phyloP scores from a whole-genome alignment of 2,113 vertebrate genomes.

The mouse (Mus musculus) region DNA sequence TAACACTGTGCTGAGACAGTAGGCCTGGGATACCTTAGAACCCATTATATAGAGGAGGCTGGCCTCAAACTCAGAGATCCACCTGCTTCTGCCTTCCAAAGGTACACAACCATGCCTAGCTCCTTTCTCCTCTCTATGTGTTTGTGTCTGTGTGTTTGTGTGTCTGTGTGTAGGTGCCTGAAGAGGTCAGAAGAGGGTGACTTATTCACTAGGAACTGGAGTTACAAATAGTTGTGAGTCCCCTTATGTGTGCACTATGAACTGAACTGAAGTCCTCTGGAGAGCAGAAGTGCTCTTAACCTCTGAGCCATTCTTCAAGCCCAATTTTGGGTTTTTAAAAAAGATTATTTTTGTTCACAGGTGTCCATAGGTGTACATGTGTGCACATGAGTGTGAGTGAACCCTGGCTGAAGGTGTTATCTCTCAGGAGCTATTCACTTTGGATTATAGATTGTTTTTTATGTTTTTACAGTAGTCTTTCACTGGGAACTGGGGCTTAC shows the following conservation, averaged over 20 bases:
- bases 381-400: neutral
- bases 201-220: neutral
- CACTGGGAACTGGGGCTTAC: neutral
- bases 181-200: neutral
- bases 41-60: neutral
- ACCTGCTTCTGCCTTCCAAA: neutral
- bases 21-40: neutral
- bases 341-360: slow-evolving; percentile 8
- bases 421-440: neutral
- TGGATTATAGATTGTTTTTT: neutral
- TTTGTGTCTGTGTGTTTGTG: neutral
- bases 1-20: neutral
- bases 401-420: neutral
- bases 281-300: neutral
- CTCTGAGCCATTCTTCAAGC: neutral
- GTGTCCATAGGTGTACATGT: neutral
- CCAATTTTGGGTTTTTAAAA: neutral
- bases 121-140: neutral
- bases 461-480: neutral
- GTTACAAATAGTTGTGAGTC: neutral
- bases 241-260: neutral
- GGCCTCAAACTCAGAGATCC: neutral
- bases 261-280: neutral
- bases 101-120: neutral
- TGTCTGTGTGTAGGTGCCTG: neutral